A percentile compares a stretch with the other conserved stretches of the same genome.
Evolutionary conservation across 2,797 vertebrate genomes (phyloP).

Genomic region (Onychomys arenicola): DNA sequence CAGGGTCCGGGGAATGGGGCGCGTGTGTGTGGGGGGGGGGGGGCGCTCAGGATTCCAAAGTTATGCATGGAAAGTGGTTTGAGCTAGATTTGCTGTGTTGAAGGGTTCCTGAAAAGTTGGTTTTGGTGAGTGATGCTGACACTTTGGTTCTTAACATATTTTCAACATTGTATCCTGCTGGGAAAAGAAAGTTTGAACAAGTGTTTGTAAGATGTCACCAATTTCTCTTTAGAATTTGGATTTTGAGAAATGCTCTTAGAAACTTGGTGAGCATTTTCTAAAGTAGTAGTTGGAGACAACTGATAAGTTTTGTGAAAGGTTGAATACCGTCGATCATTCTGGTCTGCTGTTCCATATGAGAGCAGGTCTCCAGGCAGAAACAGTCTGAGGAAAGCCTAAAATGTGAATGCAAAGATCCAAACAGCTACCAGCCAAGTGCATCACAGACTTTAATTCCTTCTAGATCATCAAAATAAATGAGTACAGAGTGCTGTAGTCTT

Average conservation of each 20-base stretch:
- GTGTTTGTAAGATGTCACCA: conserved; percentile 59
- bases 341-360: background rate
- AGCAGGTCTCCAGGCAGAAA: background rate
- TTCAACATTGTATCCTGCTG: background rate
- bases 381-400: conserved; percentile 6
- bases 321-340: conserved; percentile 24
- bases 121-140: background rate
- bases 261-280: conserved; percentile 21
- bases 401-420: background rate
- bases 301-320: conserved; percentile 31
- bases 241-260: conserved; percentile 60
- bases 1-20: background rate
- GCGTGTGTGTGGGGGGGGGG: rapidly evolving
- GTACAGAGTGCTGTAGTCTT: background rate
- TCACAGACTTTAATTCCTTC: background rate
- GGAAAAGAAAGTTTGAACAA: conserved; percentile 13
- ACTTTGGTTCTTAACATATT: conserved; percentile 26
- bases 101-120: background rate
- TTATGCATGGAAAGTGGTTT: background rate
- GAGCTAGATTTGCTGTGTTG: background rate
- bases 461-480: background rate
- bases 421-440: background rate
- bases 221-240: conserved; percentile 57
- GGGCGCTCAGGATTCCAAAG: background rate
- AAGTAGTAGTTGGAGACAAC: conserved; percentile 5